phyloP scores from a whole-genome alignment of 1,140 invertebrate species.

The Hydropsyche tenuis region DNA sequence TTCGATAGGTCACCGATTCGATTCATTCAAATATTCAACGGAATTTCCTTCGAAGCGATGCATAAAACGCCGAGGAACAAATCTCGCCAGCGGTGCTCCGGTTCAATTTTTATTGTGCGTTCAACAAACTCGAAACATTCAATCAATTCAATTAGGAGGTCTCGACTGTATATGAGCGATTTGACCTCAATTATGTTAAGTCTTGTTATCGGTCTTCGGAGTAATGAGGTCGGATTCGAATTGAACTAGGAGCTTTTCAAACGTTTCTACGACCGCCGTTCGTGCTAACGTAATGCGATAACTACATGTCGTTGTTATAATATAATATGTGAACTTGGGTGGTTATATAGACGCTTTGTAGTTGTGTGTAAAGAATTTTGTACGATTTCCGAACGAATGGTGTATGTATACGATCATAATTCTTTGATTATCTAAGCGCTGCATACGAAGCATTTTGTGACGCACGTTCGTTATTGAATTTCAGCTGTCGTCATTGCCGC shows the following conservation, averaged over 20 bases:
- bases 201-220: conserved; percentile 4
- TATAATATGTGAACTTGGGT: no score
- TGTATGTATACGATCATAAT: no score
- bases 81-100: no score
- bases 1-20: no score
- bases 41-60: no score
- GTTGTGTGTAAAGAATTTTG: no score
- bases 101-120: not conserved
- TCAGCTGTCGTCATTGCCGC: not conserved
- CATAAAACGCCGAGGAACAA: no score
- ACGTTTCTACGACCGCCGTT: not conserved
- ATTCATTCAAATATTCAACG: no score
- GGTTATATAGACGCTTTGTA: no score
- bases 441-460: conserved; percentile 6
- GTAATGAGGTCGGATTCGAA: conserved; percentile 9
- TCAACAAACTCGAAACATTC: not conserved
- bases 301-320: no score
- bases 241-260: not conserved
- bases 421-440: not conserved
- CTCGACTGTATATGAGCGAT: not conserved
- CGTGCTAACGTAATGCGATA: no score
- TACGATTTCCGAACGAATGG: no score
- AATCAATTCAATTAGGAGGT: conserved; percentile 11
- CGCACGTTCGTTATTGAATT: conserved; percentile 7
- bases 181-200: conserved; percentile 12